Evolutionary conservation across 53 echinoderm and acorn worm species (phyloP), one percentile per base, ranked within the genome.

Genomic region (Zoroaster sp.): DNA sequence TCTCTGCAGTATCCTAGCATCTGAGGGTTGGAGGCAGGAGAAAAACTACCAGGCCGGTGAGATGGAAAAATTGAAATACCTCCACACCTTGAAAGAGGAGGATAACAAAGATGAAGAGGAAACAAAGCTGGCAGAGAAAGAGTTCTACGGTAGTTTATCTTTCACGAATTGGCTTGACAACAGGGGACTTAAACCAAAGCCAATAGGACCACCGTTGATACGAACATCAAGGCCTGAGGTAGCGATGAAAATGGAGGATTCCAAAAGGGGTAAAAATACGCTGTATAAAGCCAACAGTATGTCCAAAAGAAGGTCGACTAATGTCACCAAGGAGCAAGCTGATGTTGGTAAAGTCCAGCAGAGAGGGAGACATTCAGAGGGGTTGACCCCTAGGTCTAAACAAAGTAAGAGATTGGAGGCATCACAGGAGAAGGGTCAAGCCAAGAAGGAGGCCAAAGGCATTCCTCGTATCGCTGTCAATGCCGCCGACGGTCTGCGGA

Each of bases 11-110:
- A 88, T 99, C 35, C 87, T 99, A 46, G 94, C 99, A 15, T 94
- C 99, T 35, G 93, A 96, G 86, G 93, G 89, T 13, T 99, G 99
- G 99, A 93, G 80, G 80, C 91, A 91, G 69, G 96, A 93, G 49
- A 96, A 94, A 81, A 90, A 94, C 11, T 76, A 91, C 6, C 88
- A 99, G 53, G 54, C 91, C 41, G 49, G 41, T 34, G 91, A 99
- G 82, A 87, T 94, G 80, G 78, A 87, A 70, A 93, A 96, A 75
- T 89, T 93, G 47, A 78, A 91, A 35, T 55, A 90, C 38, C 90
- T 96, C 46, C 93, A 93, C 73, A 45, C 91, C 23, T 81, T 94
- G 73, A 95, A 94, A 75, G 91, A 96, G 65, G 87, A 87, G 20
- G 98, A 94, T 18, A 92, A 91, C 13, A 51, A 32, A 20, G 75